Base-by-base conservation (phyloP, 30 jellyfish, hydroid and myxozoan genomes). In the Rhopilema esculentum region DNA sequence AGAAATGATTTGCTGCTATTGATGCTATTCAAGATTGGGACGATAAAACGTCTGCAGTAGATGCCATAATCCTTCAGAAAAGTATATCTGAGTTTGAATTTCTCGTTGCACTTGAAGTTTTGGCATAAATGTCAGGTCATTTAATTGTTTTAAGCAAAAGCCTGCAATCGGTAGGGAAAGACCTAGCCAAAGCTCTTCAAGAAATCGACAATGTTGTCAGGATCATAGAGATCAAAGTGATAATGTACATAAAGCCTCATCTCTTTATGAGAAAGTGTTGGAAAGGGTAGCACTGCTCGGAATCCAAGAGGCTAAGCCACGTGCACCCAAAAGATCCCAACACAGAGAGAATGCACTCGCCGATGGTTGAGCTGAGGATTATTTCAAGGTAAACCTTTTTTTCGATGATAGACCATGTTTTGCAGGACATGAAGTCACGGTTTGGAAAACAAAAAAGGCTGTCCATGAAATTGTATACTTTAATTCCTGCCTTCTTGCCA, bases 201-300 rank as follows among this genome's bases (percentile, higher is more conserved):
- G 66, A 51, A 19, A 51, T 19, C 15, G 66, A 51, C 19, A 51
- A 51, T 51, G 66, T 51, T 19, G 66, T 51, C 66, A 19, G 19
- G 66, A 51, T 51, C 19, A 51, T 51, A 51, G 66, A 51, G 66
- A 51, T 9, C 17, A 51, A 51, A 51, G 66, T 9, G 66, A 9
- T 51, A 19, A 51, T 19, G 66, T 51, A 51, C 25, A 57, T 57
- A 25, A 57, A 57, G 1, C 69, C 69, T 57, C 6, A 0, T 57
- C 4, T 1, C 0, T 57, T 57, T 57, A 57, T 57, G 69, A 25
- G 69, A 57, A 57, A 57, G 69, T 57, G 4, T 57, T 57, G 69
- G 69, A 57, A 57, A 57, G 69, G 69, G 69, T 25, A 57, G 69
- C 69, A 57, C 22, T 57, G 69, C 69, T 57, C 6, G 22, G 69